Evolutionary conservation across 2,888 invertebrate genomes (phyloP), one percentile per base, ranked within the genome.

Genomic region (Meliscaeva auricollis): DNA sequence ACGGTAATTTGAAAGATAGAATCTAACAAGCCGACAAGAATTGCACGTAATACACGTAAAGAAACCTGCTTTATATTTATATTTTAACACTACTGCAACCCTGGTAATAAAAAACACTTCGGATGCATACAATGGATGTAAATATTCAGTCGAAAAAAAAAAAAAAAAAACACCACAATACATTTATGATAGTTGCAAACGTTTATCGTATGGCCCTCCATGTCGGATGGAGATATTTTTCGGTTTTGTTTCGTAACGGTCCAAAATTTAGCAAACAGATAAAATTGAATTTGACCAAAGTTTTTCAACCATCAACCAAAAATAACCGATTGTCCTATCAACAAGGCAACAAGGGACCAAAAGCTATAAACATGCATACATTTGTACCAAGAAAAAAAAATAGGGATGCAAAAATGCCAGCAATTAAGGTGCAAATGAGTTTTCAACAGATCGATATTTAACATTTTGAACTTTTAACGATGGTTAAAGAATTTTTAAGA

Each of bases 271-370:
- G 70, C 22, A 26, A 56, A 64, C 38, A 62, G 62, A 74, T 64
- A 56, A 69, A 80, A 80, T 74, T 50, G 52, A 69, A 75, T 80
- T 75, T 69, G 46, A 38, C 41, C 7, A 46, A 22, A 54, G 50
- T 22, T 15, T 62, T 9, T 26, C 41, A 35, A 38, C 50, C 8
- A 15, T n/a, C 17, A 38, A 56, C 13, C 3, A 17, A 15, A 41
- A 64, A 64, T 44, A 75, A 75, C 74, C 68, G 74, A 80, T 80
- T 41, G 44, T 41, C 26, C 62, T 30, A 41, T 44, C 15, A 41
- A 44, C 62, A 44, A 15, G 44, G 26, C 26, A 26, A 26, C 26
- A 26, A 26, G 26, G 26, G 26, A 26, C 26, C 4, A n/a, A n/a
- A n/a, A n/a, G n/a, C 26, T 3, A 26, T 26, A 26, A 26, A 26